These are phyloP conservation scores for Pocillopora meandrina DNA, from an alignment of 92 coral and sea anemone species.

Conservation along the genomic window DNA sequence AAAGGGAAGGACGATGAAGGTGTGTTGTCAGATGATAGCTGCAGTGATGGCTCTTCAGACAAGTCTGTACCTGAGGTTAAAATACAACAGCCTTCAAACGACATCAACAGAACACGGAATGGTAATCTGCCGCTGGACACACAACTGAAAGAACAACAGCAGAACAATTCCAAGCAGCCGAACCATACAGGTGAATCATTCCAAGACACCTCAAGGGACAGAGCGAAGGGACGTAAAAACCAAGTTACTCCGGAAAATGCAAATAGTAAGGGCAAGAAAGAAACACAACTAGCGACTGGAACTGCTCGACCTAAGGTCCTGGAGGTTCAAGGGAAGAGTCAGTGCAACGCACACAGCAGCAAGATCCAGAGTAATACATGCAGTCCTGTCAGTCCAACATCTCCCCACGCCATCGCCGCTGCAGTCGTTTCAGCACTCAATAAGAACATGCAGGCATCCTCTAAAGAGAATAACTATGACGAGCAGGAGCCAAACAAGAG, in stretches of 20 bases:
- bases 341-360: conserved; percentile 7
- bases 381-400: conserved; percentile 48
- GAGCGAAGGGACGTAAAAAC: conserved; percentile 54
- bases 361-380: conserved; percentile 13
- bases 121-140: conserved; percentile 67
- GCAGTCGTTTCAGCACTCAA: conserved; percentile 92
- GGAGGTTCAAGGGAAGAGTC: conserved; percentile 39
- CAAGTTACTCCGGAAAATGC: conserved; percentile 12
- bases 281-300: conserved; percentile 29
- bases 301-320: conserved; percentile 40
- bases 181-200: conserved; percentile 18
- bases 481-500: conserved; percentile 62
- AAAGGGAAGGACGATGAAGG: conserved; percentile 76
- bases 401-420: conserved; percentile 94
- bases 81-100: conserved; percentile 52
- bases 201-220: conserved; percentile 42
- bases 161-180: conserved; percentile 25
- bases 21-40: conserved; percentile 71
- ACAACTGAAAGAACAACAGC: conserved; percentile 25
- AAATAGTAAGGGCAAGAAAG: conserved; percentile 48
- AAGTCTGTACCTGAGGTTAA: conserved; percentile 65
- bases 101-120: conserved; percentile 64
- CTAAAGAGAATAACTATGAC: conserved; percentile 75
- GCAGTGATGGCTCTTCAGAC: conserved; percentile 75
- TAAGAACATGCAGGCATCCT: conserved; percentile 80